phyloP scores from a whole-genome alignment of 2,113 vertebrate species.

The Siphamia tubifer region DNA sequence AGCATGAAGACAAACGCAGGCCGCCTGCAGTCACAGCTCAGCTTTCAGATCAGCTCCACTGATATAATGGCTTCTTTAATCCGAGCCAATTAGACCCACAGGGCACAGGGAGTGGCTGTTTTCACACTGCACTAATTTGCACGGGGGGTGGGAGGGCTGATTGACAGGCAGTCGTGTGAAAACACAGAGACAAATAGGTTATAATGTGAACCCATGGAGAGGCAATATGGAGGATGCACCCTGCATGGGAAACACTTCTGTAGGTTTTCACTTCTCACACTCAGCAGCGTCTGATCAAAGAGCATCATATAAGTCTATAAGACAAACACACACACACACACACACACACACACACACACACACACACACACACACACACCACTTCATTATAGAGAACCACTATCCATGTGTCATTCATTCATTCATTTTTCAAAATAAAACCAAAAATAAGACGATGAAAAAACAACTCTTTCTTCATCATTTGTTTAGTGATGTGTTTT shows the following conservation, averaged over 20 bases:
- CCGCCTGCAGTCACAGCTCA: constrained; percentile 25
- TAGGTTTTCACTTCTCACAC: neutral
- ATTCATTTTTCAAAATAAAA: too few relatives aligned
- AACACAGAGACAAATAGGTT: constrained; percentile 57
- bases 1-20: constrained; percentile 19
- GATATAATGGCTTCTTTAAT: constrained; percentile 63
- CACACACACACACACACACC: too few relatives aligned
- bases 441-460: too few relatives aligned
- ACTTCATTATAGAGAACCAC: too few relatives aligned
- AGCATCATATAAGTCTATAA: too few relatives aligned
- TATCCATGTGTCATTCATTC: too few relatives aligned
- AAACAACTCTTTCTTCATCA: too few relatives aligned
- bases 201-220: constrained; percentile 51
- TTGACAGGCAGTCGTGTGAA: constrained; percentile 66
- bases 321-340: too few relatives aligned
- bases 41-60: constrained; percentile 60
- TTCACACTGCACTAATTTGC: constrained; percentile 66
- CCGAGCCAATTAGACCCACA: constrained; percentile 67
- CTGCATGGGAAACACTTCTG: constrained; percentile 16
- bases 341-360: too few relatives aligned
- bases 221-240: constrained; percentile 19
- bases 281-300: neutral
- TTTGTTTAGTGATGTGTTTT: too few relatives aligned
- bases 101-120: constrained; percentile 57
- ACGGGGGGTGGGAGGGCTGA: constrained; percentile 48